A percentile compares a stretch with the other conserved stretches of the same genome.
Conservation (phyloP, 1,140 invertebrate species). For the Campoletis sonorensis region DNA sequence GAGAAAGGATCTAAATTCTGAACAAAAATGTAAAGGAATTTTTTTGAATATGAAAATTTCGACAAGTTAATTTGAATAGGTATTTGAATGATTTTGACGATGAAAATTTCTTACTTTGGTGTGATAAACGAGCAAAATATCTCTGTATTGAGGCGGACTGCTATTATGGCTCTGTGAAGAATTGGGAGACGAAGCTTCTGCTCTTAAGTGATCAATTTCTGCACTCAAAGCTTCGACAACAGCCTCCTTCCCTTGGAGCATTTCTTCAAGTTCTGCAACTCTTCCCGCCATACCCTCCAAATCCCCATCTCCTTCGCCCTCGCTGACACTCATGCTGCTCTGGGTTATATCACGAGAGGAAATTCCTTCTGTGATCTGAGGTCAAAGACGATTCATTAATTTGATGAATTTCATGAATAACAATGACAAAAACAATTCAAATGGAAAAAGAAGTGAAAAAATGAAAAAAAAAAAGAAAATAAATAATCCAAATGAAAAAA, state of each 20-base stretch:
- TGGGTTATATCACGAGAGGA: constrained; percentile 67
- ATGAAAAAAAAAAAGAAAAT: too few species aligned
- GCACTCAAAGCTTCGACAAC: constrained; percentile 68
- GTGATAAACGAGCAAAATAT: constrained; percentile 67
- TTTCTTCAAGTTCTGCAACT: constrained; percentile 69
- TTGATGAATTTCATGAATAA: too few species aligned
- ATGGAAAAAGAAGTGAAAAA: too few species aligned
- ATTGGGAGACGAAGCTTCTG: constrained; percentile 69
- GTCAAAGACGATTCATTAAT: constrained; percentile 14
- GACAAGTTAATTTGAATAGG: not conserved
- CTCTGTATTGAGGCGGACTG: constrained; percentile 62
- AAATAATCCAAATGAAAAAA: not conserved
- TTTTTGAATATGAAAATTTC: too few species aligned
- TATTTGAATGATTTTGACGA: not conserved
- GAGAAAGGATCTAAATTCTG: too few species aligned
- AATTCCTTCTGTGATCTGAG: constrained; percentile 62
- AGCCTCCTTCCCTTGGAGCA: constrained; percentile 70
- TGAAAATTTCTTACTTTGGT: constrained; percentile 63
- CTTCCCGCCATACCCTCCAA: constrained; percentile 71
- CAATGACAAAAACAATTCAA: too few species aligned
- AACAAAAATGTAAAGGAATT: too few species aligned
- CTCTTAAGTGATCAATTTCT: constrained; percentile 71
- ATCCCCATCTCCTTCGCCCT: constrained; percentile 73
- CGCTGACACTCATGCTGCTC: constrained; percentile 72
- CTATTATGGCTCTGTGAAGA: constrained; percentile 72